phyloP scores from a whole-genome alignment of 2,888 invertebrate genomes.

The Aspidiotus destructor region DNA sequence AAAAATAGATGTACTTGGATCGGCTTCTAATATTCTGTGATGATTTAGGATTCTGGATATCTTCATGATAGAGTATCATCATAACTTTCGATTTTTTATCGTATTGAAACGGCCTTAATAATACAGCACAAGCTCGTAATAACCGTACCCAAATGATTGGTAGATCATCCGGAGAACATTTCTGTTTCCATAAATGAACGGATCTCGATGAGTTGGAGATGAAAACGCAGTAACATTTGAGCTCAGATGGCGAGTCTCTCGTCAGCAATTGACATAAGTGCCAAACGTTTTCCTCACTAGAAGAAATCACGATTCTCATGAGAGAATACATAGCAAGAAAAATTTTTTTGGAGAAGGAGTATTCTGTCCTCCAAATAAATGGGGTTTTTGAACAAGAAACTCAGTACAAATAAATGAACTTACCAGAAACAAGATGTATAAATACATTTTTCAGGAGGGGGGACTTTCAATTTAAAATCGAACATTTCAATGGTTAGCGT shows the following conservation, averaged over 20 bases:
- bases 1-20: too few species aligned
- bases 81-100: too few species aligned
- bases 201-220: constrained; percentile 16
- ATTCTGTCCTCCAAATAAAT: not conserved
- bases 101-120: too few species aligned
- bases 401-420: not conserved
- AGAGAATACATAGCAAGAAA: not conserved
- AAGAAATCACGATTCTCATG: not conserved
- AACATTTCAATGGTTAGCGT: not conserved
- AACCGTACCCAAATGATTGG: constrained; percentile 19
- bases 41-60: too few species aligned
- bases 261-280: constrained; percentile 18
- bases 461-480: constrained; percentile 8
- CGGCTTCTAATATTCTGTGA: too few species aligned
- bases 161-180: constrained; percentile 4
- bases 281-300: constrained; percentile 30
- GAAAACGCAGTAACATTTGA: constrained; percentile 22
- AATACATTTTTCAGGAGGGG: constrained; percentile 13
- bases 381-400: not conserved
- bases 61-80: too few species aligned
- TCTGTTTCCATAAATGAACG: constrained; percentile 27
- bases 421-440: constrained; percentile 24
- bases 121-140: not conserved
- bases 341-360: not conserved
- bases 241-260: not conserved